phyloP scores from a whole-genome alignment of 1,140 invertebrate genomes.

The Hylaeus anthracinus region DNA sequence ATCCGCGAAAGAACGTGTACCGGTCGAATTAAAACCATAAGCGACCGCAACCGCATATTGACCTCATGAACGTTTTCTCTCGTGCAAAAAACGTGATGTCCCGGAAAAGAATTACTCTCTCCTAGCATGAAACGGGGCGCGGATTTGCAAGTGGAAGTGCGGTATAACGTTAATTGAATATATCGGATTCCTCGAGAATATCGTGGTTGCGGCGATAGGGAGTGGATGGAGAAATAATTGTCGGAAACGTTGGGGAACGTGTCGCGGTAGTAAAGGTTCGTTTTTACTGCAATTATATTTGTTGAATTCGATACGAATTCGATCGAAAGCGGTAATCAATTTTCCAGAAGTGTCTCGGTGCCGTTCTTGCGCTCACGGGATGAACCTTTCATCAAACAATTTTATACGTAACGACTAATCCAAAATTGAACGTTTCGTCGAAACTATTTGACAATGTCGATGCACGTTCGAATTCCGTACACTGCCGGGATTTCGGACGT shows the following conservation, averaged over 20 bases:
- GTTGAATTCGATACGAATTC: constrained; percentile 64
- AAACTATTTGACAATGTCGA: background rate
- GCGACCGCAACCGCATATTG: constrained; percentile 63
- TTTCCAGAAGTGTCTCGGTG: constrained; percentile 58
- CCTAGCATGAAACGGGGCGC: constrained; percentile 51
- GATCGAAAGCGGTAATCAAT: constrained; percentile 65
- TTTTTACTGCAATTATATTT: constrained; percentile 67
- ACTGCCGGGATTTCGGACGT: no score
- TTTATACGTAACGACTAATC: constrained; percentile 21
- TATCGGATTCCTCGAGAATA: constrained; percentile 66
- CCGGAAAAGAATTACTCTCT: constrained; percentile 64
- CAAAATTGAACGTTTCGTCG: background rate
- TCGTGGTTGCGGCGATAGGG: constrained; percentile 65
- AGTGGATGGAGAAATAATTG: constrained; percentile 67
- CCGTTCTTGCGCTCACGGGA: constrained; percentile 28
- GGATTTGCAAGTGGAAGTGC: constrained; percentile 62
- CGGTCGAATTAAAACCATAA: constrained; percentile 52
- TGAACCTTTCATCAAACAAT: constrained; percentile 11
- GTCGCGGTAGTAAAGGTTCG: constrained; percentile 61
- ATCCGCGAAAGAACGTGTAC: constrained; percentile 34
- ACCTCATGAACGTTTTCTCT: constrained; percentile 53
- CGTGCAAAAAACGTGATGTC: constrained; percentile 58
- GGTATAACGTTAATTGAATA: constrained; percentile 66
- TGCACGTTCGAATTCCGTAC: no score
- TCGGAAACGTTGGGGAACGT: constrained; percentile 60